Evolutionary conservation across 2,113 vertebrate species (phyloP).

Genomic region (Mus spicilegus): DNA sequence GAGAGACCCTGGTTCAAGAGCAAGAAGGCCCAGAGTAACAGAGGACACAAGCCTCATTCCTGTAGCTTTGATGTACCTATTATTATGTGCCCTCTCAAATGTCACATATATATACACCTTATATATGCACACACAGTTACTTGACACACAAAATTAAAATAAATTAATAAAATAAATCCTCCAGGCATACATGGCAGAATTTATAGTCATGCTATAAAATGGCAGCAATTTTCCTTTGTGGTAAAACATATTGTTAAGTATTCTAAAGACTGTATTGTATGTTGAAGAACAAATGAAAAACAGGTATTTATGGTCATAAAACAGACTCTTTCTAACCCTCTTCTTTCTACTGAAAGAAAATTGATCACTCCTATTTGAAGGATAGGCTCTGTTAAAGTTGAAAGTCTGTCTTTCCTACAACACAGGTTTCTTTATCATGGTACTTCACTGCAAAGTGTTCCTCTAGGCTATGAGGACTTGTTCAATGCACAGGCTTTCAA

Average conservation of each 20-base stretch:
- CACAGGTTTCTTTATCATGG: background rate
- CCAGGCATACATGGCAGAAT: background rate
- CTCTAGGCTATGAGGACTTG: background rate
- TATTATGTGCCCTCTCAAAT: background rate
- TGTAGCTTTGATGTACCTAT: too few species aligned
- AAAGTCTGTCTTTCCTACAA: rapidly evolving
- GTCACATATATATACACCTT: background rate
- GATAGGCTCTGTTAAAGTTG: background rate
- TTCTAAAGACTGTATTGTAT: background rate
- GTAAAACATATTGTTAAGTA: background rate
- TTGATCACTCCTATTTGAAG: background rate
- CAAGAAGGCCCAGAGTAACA: background rate
- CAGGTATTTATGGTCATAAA: background rate
- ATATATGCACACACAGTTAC: too few species aligned
- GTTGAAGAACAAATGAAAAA: background rate
- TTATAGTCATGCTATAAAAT: background rate
- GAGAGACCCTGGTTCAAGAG: background rate
- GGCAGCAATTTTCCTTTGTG: background rate
- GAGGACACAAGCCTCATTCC: background rate
- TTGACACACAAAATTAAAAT: background rate
- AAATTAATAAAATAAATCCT: background rate
- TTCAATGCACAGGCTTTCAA: background rate
- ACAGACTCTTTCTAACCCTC: background rate
- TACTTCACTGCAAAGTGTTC: background rate
- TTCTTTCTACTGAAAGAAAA: background rate